These are phyloP conservation scores for Coregonus ussuriensis DNA, from an alignment of 2,797 vertebrate species.

Conservation along the genomic window DNA sequence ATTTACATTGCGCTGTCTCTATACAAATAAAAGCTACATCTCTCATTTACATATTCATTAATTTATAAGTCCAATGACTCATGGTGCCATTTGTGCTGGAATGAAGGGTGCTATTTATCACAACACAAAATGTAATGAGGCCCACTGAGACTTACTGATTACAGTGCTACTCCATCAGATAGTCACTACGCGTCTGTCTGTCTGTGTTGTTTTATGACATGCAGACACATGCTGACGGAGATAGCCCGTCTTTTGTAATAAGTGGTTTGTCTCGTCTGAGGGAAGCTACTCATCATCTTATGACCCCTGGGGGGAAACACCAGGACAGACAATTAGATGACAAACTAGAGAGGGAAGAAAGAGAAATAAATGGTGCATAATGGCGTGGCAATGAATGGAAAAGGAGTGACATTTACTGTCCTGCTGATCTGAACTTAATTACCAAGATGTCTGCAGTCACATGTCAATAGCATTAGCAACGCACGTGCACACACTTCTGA, in stretches of 20 bases:
- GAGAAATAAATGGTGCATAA: neutral
- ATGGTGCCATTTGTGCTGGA: neutral
- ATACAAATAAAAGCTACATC: neutral
- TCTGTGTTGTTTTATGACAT: too few relatives aligned
- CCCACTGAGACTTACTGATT: too few relatives aligned
- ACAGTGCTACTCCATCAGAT: too few relatives aligned
- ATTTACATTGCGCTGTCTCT: neutral
- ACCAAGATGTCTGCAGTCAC: neutral
- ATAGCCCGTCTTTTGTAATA: neutral
- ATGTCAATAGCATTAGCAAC: neutral
- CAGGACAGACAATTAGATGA: conserved; percentile 18
- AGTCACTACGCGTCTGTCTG: too few relatives aligned
- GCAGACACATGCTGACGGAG: too few relatives aligned
- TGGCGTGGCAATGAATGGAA: neutral
- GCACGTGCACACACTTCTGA: too few relatives aligned
- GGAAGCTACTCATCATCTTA: neutral
- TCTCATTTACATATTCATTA: neutral
- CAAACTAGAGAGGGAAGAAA: conserved; percentile 3
- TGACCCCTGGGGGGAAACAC: neutral
- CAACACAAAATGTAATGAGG: neutral
- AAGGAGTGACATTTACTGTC: neutral
- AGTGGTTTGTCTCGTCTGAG: neutral
- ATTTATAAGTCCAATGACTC: neutral
- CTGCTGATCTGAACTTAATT: neutral
- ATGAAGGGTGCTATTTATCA: neutral